These are phyloP conservation scores for Amiota communis DNA, from an alignment of 2,888 invertebrate species.

Conservation along the genomic window DNA sequence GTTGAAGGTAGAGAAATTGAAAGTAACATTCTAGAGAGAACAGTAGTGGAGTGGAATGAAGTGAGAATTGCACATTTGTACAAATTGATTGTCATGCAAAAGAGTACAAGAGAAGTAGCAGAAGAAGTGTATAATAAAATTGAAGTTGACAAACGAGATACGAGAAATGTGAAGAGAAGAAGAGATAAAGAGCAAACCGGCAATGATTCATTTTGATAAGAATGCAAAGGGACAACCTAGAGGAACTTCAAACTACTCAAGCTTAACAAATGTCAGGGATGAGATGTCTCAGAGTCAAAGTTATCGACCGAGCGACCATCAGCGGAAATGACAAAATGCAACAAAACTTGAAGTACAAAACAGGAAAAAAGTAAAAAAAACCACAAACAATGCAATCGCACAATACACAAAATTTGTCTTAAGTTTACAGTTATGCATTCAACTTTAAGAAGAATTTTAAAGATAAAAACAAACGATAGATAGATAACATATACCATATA, in stretches of 20 bases:
- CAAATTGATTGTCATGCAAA: slow-evolving; percentile 63
- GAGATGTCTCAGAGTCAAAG: too few relatives aligned
- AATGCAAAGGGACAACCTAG: not conserved
- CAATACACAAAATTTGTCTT: too few relatives aligned
- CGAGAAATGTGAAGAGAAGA: not conserved
- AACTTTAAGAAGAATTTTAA: too few relatives aligned
- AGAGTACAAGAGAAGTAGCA: slow-evolving; percentile 43
- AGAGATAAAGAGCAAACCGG: not conserved
- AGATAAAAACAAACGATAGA: too few relatives aligned
- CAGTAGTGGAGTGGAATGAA: too few relatives aligned
- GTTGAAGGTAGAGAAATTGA: too few relatives aligned
- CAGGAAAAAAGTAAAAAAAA: slow-evolving; percentile 7
- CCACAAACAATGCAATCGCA: slow-evolving; percentile 4
- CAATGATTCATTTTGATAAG: slow-evolving; percentile 32
- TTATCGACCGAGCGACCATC: not conserved
- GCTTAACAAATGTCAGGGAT: too few relatives aligned
- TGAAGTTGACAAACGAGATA: not conserved
- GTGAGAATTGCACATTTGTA: not conserved
- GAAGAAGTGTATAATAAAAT: not conserved
- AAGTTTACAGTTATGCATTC: too few relatives aligned
- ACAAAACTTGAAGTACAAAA: not conserved
- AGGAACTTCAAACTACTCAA: too few relatives aligned
- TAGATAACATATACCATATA: too few relatives aligned
- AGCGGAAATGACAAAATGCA: not conserved
- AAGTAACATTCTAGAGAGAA: too few relatives aligned